phyloP scores from a whole-genome alignment of 2,888 invertebrate species.

The Tuta absoluta region DNA sequence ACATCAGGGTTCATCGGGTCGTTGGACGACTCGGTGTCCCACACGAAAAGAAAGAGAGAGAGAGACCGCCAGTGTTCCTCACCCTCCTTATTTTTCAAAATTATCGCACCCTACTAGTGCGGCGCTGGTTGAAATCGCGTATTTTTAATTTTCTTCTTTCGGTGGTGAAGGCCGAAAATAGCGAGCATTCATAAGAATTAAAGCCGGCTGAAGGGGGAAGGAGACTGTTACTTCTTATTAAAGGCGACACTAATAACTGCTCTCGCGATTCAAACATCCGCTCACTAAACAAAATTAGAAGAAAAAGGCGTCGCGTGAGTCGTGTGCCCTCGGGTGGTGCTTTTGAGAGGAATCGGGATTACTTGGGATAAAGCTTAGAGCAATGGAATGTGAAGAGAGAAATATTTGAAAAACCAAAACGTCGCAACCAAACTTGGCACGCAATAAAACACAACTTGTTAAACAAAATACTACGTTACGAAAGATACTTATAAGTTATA shows the following conservation, averaged over 20 bases:
- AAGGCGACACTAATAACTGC: constrained; percentile 55
- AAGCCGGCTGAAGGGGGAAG: constrained; percentile 45
- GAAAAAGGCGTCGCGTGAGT: constrained; percentile 39
- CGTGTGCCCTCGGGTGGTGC: constrained; percentile 29
- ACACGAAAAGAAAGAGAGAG: no score
- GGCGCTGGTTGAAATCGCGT: constrained; percentile 54
- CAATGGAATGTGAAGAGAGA: no score
- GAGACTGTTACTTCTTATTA: constrained; percentile 64
- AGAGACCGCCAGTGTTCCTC: constrained; percentile 50
- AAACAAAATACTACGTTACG: no score
- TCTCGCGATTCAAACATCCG: constrained; percentile 35
- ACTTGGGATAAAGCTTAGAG: constrained; percentile 49
- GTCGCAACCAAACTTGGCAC: no score
- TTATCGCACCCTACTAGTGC: constrained; percentile 62
- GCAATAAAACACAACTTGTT: no score
- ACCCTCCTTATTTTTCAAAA: constrained; percentile 58
- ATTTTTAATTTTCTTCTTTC: constrained; percentile 58
- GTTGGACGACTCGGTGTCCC: no score
- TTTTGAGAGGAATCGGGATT: constrained; percentile 40
- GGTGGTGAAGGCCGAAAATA: constrained; percentile 46
- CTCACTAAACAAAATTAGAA: constrained; percentile 40
- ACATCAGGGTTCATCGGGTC: no score
- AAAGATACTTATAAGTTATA: no score
- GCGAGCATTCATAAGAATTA: constrained; percentile 56
- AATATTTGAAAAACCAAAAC: no score